Conservation (phyloP, 2,888 invertebrate species). For the Diaperis boleti region DNA sequence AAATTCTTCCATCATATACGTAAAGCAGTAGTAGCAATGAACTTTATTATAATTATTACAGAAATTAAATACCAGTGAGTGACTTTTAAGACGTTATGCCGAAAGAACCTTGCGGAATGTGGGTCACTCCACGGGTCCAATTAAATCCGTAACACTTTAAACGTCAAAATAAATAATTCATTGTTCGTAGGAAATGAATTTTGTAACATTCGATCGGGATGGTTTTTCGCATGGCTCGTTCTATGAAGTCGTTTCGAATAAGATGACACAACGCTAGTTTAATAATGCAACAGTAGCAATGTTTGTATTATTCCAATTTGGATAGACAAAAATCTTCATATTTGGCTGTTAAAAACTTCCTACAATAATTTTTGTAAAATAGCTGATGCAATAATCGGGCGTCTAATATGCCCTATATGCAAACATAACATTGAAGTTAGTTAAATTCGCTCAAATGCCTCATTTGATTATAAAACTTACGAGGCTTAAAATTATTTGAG, state of each 20-base stretch:
- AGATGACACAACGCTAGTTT: conserved; percentile 9
- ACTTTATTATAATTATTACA: conserved; percentile 15
- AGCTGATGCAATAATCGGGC: too few relatives aligned
- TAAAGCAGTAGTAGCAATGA: conserved; percentile 28
- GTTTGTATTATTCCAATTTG: neutral
- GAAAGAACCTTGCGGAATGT: conserved; percentile 32
- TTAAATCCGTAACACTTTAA: conserved; percentile 37
- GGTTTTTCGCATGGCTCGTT: conserved; percentile 17
- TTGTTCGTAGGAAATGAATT: conserved; percentile 16
- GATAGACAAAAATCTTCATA: neutral
- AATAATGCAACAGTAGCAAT: conserved; percentile 27
- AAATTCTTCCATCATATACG: conserved; percentile 21
- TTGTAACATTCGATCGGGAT: conserved; percentile 26
- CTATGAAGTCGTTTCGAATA: conserved; percentile 13
- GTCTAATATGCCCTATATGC: too few relatives aligned
- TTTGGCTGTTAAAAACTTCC: too few relatives aligned
- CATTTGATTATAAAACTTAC: too few relatives aligned
- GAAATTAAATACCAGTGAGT: conserved; percentile 30
- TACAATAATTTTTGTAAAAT: too few relatives aligned
- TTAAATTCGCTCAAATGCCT: too few relatives aligned
- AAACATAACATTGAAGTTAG: too few relatives aligned
- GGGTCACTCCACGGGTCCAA: conserved; percentile 36
- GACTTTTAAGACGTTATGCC: conserved; percentile 29
- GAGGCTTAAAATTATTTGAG: too few relatives aligned
- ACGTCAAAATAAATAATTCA: conserved; percentile 39